phyloP scores from a whole-genome alignment of 2,888 invertebrate species.

The Dendrolimus houi region DNA sequence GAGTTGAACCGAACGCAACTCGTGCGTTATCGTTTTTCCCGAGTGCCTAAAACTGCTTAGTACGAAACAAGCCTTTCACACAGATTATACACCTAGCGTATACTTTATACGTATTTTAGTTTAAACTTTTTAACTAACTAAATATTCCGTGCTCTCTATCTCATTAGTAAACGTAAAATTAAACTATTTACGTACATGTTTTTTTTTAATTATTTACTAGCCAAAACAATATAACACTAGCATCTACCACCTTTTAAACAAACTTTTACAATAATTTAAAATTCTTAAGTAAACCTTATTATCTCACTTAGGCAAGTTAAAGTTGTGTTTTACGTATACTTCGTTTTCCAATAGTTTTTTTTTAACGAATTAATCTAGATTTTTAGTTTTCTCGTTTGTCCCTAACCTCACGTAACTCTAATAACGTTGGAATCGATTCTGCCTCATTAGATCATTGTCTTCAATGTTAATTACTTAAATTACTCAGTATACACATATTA shows the following conservation, averaged over 20 bases:
- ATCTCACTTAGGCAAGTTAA: slow-evolving; percentile 77
- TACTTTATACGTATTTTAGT: slow-evolving; percentile 69
- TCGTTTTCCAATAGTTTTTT: slow-evolving; percentile 70
- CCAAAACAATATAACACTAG: slow-evolving; percentile 64
- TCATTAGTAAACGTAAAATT: slow-evolving; percentile 46
- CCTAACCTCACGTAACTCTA: slow-evolving; percentile 60
- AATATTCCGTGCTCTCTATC: slow-evolving; percentile 42
- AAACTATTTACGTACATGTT: slow-evolving; percentile 58
- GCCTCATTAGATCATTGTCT: slow-evolving; percentile 18
- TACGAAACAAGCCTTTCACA: slow-evolving; percentile 29
- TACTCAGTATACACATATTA: slow-evolving; percentile 74
- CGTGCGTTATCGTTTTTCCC: background rate
- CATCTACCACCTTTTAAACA: slow-evolving; percentile 66
- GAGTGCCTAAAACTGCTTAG: slow-evolving; percentile 3
- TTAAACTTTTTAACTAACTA: slow-evolving; percentile 58
- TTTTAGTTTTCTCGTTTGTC: slow-evolving; percentile 17
- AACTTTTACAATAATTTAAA: slow-evolving; percentile 70
- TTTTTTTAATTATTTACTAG: slow-evolving; percentile 50
- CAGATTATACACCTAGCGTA: slow-evolving; percentile 65
- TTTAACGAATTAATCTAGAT: slow-evolving; percentile 53
- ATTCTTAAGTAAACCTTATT: slow-evolving; percentile 68
- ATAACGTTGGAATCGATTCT: slow-evolving; percentile 14
- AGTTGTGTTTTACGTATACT: slow-evolving; percentile 75
- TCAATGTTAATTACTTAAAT: slow-evolving; percentile 12
- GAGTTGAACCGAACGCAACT: background rate